Base-by-base conservation (phyloP, 2,888 invertebrate species). In the Palloptera scutellata region DNA sequence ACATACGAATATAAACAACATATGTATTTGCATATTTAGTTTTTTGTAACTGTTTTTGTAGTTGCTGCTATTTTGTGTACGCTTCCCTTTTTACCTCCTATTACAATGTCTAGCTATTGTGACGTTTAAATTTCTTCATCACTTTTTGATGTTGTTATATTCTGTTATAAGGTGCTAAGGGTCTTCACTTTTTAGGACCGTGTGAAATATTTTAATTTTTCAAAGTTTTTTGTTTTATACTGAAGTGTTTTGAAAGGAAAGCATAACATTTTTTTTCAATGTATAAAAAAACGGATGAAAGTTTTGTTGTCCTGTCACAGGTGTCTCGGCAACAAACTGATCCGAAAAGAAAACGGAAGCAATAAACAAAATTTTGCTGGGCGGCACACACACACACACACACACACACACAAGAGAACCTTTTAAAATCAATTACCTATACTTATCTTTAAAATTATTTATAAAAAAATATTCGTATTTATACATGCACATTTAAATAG, bases 121-220 rank as follows among this genome's bases (percentile, higher is more conserved):
- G 48, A n/a, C 13, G 48, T 15, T n/a, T 48, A n/a, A 48, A 48
- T 48, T 48, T 48, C 15, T 30, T 48, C 51, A 48, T 48, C 51
- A 48, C 51, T 13, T 30, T 30, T 30, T 30, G n/a, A n/a, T n/a
- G n/a, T 30, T 30, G 6, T 30, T 30, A 30, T 30, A 30, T 30
- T 30, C 30, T 30, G 30, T 30, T 30, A 30, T 30, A 30, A 30
- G 30, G 30, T 30, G 30, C 30, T 30, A 30, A 30, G 30, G 30
- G 51, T 13, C 15, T 48, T 48, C 51, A 48, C n/a, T n/a, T 48
- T n/a, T 48, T 15, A 45, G 66, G 59, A 74, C 70, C 74, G 72
- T 73, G 72, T 73, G 72, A 73, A 73, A 70, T 71, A 63, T 58
- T 66, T 67, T 65, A 57, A 42, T 48, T 58, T 59, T 30, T 55